A percentile compares a stretch with the other conserved stretches of the same genome.
Conservation (phyloP, 2,888 invertebrate species). For the Erebia epiphron region DNA sequence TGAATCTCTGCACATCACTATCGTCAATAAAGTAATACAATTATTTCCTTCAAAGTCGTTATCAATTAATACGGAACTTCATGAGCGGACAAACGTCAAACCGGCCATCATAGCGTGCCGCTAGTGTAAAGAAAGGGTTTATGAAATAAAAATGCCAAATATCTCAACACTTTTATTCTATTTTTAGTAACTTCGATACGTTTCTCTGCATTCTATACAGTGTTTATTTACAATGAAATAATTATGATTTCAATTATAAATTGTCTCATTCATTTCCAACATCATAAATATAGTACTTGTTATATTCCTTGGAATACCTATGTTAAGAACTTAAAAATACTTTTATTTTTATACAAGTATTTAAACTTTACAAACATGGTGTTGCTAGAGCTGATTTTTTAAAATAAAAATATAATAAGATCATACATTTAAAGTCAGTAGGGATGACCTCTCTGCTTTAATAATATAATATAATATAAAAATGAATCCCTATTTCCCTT, state of each 20-base stretch:
- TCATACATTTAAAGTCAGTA: no score
- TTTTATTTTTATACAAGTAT: not conserved
- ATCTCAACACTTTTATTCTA: conserved; percentile 65
- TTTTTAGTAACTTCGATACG: conserved; percentile 52
- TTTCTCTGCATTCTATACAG: conserved; percentile 50
- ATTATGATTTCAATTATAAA: conserved; percentile 19
- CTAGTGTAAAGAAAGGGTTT: not conserved
- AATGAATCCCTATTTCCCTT: no score
- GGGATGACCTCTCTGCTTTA: no score
- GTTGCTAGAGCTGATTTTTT: no score
- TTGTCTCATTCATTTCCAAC: conserved; percentile 3
- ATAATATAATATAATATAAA: no score
- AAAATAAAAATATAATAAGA: no score
- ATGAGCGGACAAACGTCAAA: no score
- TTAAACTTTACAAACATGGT: not conserved
- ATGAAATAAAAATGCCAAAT: conserved; percentile 47
- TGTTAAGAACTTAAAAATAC: not conserved
- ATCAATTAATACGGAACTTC: no score
- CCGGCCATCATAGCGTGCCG: no score
- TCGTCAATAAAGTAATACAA: no score
- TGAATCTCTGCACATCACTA: no score
- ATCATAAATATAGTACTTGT: not conserved
- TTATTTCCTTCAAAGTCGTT: no score
- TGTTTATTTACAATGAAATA: conserved; percentile 48
- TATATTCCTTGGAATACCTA: not conserved